phyloP scores from a whole-genome alignment of 2,113 vertebrate species.

The Atlantisia rogersi region DNA sequence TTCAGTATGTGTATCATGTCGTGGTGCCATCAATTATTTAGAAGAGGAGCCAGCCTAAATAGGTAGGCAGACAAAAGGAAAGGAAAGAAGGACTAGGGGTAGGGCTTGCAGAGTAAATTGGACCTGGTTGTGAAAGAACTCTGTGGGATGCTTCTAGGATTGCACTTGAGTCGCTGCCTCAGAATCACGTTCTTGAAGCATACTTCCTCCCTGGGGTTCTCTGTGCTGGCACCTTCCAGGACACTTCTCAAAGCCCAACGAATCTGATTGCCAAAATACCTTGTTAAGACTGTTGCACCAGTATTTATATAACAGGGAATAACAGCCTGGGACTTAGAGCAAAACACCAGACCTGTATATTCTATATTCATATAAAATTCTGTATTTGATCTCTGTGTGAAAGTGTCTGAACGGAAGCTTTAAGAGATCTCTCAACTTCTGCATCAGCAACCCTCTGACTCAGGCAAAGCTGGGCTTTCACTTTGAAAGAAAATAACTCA shows the following conservation, averaged over 20 bases:
- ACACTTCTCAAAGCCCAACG: background rate
- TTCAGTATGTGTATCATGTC: background rate
- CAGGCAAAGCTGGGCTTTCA: background rate
- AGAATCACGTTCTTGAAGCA: background rate
- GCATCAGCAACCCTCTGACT: background rate
- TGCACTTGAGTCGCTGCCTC: background rate
- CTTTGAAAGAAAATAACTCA: background rate
- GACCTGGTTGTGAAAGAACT: background rate
- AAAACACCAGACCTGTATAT: background rate
- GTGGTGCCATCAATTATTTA: slow-evolving; percentile 41
- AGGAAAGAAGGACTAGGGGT: background rate
- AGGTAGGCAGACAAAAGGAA: slow-evolving; percentile 41
- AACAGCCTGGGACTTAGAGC: background rate
- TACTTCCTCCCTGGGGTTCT: background rate
- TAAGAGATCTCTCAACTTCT: background rate
- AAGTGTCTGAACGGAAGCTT: background rate
- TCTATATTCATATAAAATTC: background rate
- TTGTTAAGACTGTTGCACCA: background rate
- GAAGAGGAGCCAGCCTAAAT: background rate
- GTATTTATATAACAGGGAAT: background rate
- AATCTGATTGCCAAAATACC: background rate
- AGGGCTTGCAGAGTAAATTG: background rate
- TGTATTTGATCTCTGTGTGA: background rate
- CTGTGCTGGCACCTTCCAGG: background rate
- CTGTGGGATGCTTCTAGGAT: background rate